Evolutionary conservation across 2,888 invertebrate genomes (phyloP), one percentile per base, ranked within the genome.

Genomic region (Hemithea aestivaria): DNA sequence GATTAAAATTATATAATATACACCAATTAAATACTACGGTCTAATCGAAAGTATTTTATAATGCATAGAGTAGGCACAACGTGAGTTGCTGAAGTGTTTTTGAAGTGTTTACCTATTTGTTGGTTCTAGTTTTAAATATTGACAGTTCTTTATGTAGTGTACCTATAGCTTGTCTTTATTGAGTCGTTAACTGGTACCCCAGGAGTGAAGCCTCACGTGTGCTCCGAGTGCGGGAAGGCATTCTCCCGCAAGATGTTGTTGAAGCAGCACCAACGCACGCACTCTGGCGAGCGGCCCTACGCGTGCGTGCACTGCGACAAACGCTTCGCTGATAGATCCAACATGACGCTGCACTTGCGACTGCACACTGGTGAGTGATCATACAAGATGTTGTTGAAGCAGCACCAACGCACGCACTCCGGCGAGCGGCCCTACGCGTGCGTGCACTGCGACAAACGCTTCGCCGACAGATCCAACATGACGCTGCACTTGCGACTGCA

Each of bases 401-500:
- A 95, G 66, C 95, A 95, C 65, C 90, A 93, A 68, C 88, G 95
- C 10, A 94, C 94, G 1, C 95, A 95, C 65, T 94, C 92, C 2
- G 94, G 94, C 1, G 94, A 94, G 73, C 89, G 94, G 43, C 95
- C 94, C 0, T 94, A 94, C 73, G 91, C 92, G 31, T 95, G 94
- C 66, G 89, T 92, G 12, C 92, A 93, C 53, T 95, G 94, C 60
- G 93, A 93, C 51, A 94, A 94, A 72, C 92, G 93, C 1, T 95
- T 95, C 62, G 94, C 94, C 0, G 95, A 95, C 73, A 84, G 95
- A 41, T 94, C 94, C 48, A 95, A 95, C 66, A 95, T 95, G 94
- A 94, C 93, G 10, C 82, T 95, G 6, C 95, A 95, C 70, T 90
- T 94, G 60, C 83, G 94, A 53, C 77, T 95, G 7, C 95, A 95